A percentile compares a stretch with the other conserved stretches of the same genome.
These are phyloP conservation scores for Tuta absoluta DNA, from an alignment of 2,888 invertebrate genomes.

Conservation along the genomic window DNA sequence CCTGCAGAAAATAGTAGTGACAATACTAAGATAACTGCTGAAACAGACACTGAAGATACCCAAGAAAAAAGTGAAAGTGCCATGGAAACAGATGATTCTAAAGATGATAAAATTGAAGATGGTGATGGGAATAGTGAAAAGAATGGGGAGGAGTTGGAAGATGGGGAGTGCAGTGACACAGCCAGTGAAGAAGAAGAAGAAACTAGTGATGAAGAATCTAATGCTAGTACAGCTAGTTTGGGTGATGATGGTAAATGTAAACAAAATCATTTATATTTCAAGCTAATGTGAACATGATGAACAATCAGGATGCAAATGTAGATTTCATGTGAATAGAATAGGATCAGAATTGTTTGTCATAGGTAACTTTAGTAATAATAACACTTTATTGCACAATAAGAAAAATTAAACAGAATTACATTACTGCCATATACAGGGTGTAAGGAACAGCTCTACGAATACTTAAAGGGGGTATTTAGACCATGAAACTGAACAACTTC, in stretches of 20 bases:
- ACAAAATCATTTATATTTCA: not conserved
- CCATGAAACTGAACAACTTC: too few relatives aligned
- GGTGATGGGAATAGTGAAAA: slow-evolving; percentile 38
- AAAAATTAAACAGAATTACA: too few relatives aligned
- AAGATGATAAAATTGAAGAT: not conserved
- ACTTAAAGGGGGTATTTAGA: too few relatives aligned
- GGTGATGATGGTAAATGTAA: slow-evolving; percentile 72
- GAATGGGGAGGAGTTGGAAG: slow-evolving; percentile 71
- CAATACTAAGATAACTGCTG: not conserved
- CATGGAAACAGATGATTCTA: not conserved
- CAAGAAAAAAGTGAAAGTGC: slow-evolving; percentile 17
- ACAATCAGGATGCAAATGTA: too few relatives aligned
- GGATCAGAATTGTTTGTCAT: not conserved
- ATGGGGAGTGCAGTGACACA: slow-evolving; percentile 85
- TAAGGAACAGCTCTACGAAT: too few relatives aligned
- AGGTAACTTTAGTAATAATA: too few relatives aligned
- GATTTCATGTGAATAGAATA: too few relatives aligned
- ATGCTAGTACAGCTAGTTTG: slow-evolving; percentile 66
- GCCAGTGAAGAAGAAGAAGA: slow-evolving; percentile 44
- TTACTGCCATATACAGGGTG: too few relatives aligned
- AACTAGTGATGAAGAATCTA: slow-evolving; percentile 51
- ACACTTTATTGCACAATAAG: too few relatives aligned
- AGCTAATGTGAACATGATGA: too few relatives aligned
- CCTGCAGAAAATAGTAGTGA: slow-evolving; percentile 23
- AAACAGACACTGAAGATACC: slow-evolving; percentile 18